Conservation (phyloP, 2,797 vertebrate species). For the Antennarius maculatus region DNA sequence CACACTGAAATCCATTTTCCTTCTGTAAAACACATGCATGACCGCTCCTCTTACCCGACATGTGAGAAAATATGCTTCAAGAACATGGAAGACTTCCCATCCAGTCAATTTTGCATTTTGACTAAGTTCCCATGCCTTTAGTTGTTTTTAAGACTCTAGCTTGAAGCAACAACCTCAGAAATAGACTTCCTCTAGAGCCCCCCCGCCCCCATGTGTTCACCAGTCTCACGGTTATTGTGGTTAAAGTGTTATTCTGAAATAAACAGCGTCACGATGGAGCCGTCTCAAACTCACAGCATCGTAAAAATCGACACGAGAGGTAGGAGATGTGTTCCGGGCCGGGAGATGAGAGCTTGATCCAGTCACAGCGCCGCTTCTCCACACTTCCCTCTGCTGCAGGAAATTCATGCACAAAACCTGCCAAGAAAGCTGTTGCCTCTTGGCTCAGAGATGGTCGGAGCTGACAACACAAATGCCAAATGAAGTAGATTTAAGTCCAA, state of each 20-base stretch:
- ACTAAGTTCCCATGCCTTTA: slow-evolving; percentile 6
- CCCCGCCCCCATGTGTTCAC: slow-evolving; percentile 19
- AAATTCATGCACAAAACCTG: slow-evolving; percentile 28
- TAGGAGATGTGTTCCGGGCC: slow-evolving; percentile 5
- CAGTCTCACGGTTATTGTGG: not conserved
- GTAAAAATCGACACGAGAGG: not conserved
- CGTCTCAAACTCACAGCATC: not conserved
- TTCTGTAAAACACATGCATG: slow-evolving; percentile 6
- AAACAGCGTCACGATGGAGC: not conserved
- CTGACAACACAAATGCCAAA: slow-evolving; percentile 22
- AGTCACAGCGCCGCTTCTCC: slow-evolving; percentile 25
- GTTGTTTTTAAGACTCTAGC: not conserved
- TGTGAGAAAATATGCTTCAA: not conserved
- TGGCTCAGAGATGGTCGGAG: slow-evolving; percentile 18
- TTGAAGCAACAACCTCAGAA: slow-evolving; percentile 5
- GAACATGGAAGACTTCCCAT: not conserved
- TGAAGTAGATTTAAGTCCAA: slow-evolving; percentile 20
- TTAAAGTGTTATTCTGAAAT: slow-evolving; percentile 5
- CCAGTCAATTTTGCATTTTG: not conserved
- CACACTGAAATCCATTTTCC: slow-evolving; percentile 12
- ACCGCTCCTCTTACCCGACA: not conserved
- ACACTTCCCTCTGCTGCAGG: slow-evolving; percentile 35
- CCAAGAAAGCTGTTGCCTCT: slow-evolving; percentile 53
- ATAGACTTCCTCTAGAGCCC: slow-evolving; percentile 28
- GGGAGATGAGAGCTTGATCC: slow-evolving; percentile 20